Percentiles rank a stretch among this genome's conserved stretches.
Evolutionary conservation across 2,797 vertebrate species (phyloP).

Genomic region (Caiman crocodilus): DNA sequence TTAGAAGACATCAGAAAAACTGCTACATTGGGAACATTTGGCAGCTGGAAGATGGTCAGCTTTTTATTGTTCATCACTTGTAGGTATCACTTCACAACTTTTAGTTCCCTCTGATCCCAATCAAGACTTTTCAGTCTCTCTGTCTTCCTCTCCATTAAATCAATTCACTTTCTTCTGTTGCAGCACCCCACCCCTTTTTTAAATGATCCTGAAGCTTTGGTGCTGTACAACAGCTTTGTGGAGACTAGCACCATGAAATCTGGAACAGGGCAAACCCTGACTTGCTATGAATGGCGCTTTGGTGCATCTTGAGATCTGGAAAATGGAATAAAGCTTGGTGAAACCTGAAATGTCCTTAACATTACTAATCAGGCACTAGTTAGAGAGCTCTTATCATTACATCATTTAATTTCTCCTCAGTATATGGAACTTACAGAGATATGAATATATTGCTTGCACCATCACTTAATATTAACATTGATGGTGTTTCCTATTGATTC

Average conservation of each 20-base stretch:
- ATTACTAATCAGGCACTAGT: background rate
- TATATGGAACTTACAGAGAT: background rate
- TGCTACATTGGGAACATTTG: accelerated
- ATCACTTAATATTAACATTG: background rate
- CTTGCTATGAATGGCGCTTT: background rate
- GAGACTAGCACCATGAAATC: background rate
- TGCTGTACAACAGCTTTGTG: accelerated
- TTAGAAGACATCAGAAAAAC: background rate
- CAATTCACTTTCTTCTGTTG: background rate
- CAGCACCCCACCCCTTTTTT: background rate
- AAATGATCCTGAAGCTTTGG: background rate
- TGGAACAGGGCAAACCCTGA: background rate
- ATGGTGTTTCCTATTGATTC: background rate
- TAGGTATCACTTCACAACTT: background rate
- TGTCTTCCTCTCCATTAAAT: background rate
- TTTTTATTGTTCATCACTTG: background rate
- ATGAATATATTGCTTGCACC: background rate
- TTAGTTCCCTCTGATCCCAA: background rate
- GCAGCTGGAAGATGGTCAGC: background rate
- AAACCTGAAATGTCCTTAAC: background rate
- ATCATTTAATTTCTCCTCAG: background rate
- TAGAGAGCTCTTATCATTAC: background rate
- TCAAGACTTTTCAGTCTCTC: background rate
- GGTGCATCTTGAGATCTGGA: background rate
- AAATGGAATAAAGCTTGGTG: background rate